A percentile compares a stretch with the other conserved stretches of the same genome.
phyloP scores from a whole-genome alignment of 2,888 invertebrate genomes.

The Ophion ellenae region DNA sequence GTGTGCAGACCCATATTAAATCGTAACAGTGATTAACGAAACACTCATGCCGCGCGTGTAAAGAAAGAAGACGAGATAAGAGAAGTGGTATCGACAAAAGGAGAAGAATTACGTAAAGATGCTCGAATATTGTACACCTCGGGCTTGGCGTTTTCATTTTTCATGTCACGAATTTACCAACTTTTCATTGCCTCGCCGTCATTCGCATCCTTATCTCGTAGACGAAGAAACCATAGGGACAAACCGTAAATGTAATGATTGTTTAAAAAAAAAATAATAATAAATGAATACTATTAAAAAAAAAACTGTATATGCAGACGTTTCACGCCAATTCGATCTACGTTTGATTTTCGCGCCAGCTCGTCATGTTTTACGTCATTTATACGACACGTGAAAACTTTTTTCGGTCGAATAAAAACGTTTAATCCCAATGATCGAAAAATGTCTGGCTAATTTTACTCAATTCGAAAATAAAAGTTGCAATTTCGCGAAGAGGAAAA shows the following conservation, averaged over 20 bases:
- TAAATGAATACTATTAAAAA: constrained; percentile 23
- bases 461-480: neutral
- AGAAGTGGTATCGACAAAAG: constrained; percentile 21
- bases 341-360: neutral
- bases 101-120: constrained; percentile 46
- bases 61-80: constrained; percentile 67
- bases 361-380: neutral
- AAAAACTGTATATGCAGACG: constrained; percentile 29
- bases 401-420: no score
- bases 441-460: neutral
- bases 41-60: constrained; percentile 74
- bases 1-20: constrained; percentile 76
- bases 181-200: constrained; percentile 70
- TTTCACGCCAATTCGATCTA: constrained; percentile 17
- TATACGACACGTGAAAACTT: neutral
- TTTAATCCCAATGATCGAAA: neutral
- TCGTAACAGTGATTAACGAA: constrained; percentile 72
- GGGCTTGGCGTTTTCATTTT: constrained; percentile 74
- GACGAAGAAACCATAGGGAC: constrained; percentile 45
- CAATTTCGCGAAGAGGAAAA: neutral
- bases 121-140: constrained; percentile 69
- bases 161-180: constrained; percentile 71
- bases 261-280: constrained; percentile 74
- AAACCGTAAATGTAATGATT: constrained; percentile 78
- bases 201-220: constrained; percentile 72